A percentile compares a stretch with the other conserved stretches of the same genome.
Conservation (phyloP, 2,797 vertebrate species). For the Mus caroli region DNA sequence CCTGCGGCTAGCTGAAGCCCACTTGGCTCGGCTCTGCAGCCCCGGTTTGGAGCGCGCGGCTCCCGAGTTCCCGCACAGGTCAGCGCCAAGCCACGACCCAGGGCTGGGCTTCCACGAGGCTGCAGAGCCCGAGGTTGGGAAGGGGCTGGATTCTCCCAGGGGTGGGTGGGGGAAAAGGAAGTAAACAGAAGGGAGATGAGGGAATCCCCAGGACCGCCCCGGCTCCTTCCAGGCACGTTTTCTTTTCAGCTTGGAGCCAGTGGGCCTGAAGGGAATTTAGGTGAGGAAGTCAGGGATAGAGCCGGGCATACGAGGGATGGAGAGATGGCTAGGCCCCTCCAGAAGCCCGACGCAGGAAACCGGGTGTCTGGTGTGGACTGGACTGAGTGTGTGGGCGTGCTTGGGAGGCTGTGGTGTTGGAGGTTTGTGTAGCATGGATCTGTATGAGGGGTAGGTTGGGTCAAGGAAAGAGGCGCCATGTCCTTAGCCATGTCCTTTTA, state of each 20-base stretch:
- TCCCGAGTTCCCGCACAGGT: conserved; percentile 73
- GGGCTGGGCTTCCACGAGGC: conserved; percentile 31
- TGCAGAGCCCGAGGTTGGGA: neutral
- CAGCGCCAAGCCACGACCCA: neutral
- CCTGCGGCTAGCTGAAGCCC: conserved; percentile 20
- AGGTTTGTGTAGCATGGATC: neutral
- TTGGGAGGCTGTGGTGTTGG: neutral
- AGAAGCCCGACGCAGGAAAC: neutral
- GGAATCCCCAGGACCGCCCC: conserved; percentile 51
- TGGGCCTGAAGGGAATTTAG: conserved; percentile 64
- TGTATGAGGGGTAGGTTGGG: neutral
- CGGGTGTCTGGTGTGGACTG: neutral
- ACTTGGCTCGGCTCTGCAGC: conserved; percentile 35
- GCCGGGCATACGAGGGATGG: neutral
- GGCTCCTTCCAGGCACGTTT: conserved; percentile 37
- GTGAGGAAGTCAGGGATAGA: conserved; percentile 8
- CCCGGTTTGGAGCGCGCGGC: conserved; percentile 49
- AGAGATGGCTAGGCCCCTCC: conserved; percentile 49
- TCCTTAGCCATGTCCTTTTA: conserved; percentile 35
- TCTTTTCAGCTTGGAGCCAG: neutral
- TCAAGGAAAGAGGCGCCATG: neutral
- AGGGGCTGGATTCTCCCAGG: neutral
- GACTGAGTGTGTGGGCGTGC: neutral
- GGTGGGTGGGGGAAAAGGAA: neutral
- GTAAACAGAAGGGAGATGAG: conserved; percentile 62